Evolutionary conservation across 2,888 invertebrate genomes (phyloP).

Genomic region (Isoperla grammatica): DNA sequence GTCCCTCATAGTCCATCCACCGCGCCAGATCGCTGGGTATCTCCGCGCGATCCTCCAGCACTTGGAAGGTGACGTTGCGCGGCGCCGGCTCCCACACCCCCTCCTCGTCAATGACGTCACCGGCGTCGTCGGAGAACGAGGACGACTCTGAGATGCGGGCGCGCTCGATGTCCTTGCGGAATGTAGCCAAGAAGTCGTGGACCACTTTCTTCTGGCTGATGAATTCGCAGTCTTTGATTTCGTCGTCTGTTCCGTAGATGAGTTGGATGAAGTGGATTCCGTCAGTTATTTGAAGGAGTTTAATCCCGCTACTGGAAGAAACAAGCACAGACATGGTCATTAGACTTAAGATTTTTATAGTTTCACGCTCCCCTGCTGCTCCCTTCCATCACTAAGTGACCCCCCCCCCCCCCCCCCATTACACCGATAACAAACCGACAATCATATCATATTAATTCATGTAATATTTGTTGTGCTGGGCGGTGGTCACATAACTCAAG

Average conservation of each 20-base stretch:
- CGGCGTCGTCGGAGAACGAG: slow-evolving; percentile 40
- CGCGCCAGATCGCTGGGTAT: slow-evolving; percentile 49
- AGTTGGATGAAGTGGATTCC: slow-evolving; percentile 62
- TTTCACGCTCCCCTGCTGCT: too few species aligned
- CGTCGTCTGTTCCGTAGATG: slow-evolving; percentile 56
- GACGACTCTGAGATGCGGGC: slow-evolving; percentile 28
- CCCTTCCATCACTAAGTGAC: too few species aligned
- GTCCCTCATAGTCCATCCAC: slow-evolving; percentile 55
- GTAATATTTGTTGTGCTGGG: too few species aligned
- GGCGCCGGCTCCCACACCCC: slow-evolving; percentile 2
- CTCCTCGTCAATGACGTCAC: slow-evolving; percentile 13
- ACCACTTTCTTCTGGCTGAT: slow-evolving; percentile 50
- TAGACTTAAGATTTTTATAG: too few species aligned
- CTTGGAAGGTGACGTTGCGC: slow-evolving; percentile 11
- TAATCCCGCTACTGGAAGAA: slow-evolving; percentile 52
- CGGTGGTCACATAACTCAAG: too few species aligned
- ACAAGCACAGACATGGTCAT: too few species aligned
- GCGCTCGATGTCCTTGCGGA: slow-evolving; percentile 51
- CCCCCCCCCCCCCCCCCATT: too few species aligned
- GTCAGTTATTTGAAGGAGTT: slow-evolving; percentile 62
- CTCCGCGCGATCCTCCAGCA: slow-evolving; percentile 45
- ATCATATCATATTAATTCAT: too few species aligned
- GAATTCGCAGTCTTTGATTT: slow-evolving; percentile 62
- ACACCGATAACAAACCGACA: too few species aligned
- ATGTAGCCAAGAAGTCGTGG: slow-evolving; percentile 53